Percentiles rank a stretch among this genome's conserved stretches.
These are phyloP conservation scores for Melitaea athalia DNA, from an alignment of 2,888 invertebrate genomes.

Conservation along the genomic window DNA sequence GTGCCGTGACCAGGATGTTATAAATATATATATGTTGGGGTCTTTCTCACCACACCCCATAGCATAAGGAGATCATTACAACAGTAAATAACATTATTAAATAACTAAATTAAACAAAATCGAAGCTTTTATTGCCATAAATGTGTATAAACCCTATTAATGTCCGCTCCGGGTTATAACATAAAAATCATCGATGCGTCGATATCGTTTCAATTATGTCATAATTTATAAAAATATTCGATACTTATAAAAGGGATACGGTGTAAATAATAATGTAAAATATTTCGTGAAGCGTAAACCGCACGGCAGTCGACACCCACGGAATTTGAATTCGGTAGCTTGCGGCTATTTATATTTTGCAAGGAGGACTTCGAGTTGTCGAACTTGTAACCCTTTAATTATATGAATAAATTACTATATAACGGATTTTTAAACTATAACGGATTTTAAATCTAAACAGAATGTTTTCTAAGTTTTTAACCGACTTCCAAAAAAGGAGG, in stretches of 20 bases:
- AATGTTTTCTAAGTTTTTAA: too few relatives aligned
- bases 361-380: slow-evolving; percentile 19
- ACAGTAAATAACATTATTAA: slow-evolving; percentile 6
- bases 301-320: slow-evolving; percentile 39
- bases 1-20: too few relatives aligned
- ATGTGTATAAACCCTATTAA: slow-evolving; percentile 5
- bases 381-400: not conserved
- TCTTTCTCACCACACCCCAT: too few relatives aligned
- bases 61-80: too few relatives aligned
- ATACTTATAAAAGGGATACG: slow-evolving; percentile 13
- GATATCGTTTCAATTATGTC: slow-evolving; percentile 9
- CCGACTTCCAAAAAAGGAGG: too few relatives aligned
- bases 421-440: too few relatives aligned
- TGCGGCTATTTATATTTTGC: slow-evolving; percentile 25
- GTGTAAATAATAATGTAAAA: slow-evolving; percentile 19
- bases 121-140: slow-evolving; percentile 12
- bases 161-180: slow-evolving; percentile 4
- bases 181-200: slow-evolving; percentile 11
- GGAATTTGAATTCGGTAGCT: slow-evolving; percentile 49
- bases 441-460: too few relatives aligned
- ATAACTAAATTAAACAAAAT: slow-evolving; percentile 25
- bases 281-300: slow-evolving; percentile 23
- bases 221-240: slow-evolving; percentile 23
- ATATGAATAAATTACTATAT: too few relatives aligned
- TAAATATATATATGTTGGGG: too few relatives aligned